A percentile compares a stretch with the other conserved stretches of the same genome.
Conservation (phyloP, 2,888 invertebrate genomes). For the Macrosoma leucophasiata region DNA sequence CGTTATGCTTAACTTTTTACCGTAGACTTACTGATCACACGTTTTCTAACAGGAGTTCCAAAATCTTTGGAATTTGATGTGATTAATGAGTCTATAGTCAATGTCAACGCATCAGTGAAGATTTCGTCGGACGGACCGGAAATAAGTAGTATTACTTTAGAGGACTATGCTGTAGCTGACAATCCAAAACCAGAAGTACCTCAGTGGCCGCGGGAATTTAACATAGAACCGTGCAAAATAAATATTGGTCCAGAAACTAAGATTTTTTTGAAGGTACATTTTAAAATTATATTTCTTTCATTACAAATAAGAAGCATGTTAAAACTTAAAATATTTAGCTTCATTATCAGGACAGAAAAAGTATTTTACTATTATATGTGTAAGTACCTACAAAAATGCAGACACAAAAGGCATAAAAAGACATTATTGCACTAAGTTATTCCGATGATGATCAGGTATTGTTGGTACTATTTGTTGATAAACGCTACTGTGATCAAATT, state of each 20-base stretch:
- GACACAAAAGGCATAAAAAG: too few species aligned
- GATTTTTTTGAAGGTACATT: slow-evolving; percentile 59
- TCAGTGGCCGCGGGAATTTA: slow-evolving; percentile 72
- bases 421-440: too few species aligned
- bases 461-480: too few species aligned
- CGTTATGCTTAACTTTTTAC: slow-evolving; percentile 2
- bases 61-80: slow-evolving; percentile 60
- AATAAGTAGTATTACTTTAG: slow-evolving; percentile 60
- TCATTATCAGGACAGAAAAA: too few species aligned
- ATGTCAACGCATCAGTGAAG: slow-evolving; percentile 65
- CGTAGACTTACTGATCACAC: too few species aligned
- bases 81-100: slow-evolving; percentile 72
- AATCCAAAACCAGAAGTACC: slow-evolving; percentile 55
- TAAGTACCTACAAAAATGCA: too few species aligned
- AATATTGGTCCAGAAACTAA: slow-evolving; percentile 60
- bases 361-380: too few species aligned
- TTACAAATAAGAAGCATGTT: too few species aligned
- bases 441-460: too few species aligned
- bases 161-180: slow-evolving; percentile 56
- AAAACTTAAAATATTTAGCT: too few species aligned
- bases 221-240: slow-evolving; percentile 62
- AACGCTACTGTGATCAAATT: too few species aligned
- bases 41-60: slow-evolving; percentile 67
- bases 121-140: slow-evolving; percentile 74
- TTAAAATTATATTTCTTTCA: too few species aligned